phyloP scores from a whole-genome alignment of 2,888 invertebrate species.

The Amphipyra berbera region DNA sequence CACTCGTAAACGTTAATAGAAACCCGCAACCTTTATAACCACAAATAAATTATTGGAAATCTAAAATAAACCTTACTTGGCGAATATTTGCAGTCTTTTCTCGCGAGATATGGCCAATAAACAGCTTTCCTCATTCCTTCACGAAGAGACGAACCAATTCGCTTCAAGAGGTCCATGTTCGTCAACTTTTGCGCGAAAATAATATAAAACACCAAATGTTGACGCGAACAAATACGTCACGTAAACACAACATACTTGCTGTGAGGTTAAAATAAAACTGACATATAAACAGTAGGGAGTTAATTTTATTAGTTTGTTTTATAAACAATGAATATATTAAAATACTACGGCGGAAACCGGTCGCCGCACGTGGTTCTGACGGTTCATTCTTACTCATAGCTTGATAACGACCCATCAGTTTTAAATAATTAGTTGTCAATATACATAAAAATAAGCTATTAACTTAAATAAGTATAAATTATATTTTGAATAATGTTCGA shows the following conservation, averaged over 20 bases:
- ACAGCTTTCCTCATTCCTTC: slow-evolving; percentile 55
- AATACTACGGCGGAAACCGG: slow-evolving; percentile 58
- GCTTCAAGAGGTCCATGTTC: slow-evolving; percentile 60
- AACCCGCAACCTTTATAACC: too few species aligned
- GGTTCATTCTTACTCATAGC: slow-evolving; percentile 16
- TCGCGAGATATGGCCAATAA: slow-evolving; percentile 55
- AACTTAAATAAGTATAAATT: slow-evolving; percentile 15
- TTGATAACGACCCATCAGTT: slow-evolving; percentile 33
- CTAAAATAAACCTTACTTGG: slow-evolving; percentile 67
- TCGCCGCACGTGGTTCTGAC: slow-evolving; percentile 58
- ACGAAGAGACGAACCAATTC: slow-evolving; percentile 49
- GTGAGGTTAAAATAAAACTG: slow-evolving; percentile 70
- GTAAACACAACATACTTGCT: slow-evolving; percentile 73
- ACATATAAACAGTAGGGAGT: slow-evolving; percentile 58
- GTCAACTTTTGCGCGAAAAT: slow-evolving; percentile 59
- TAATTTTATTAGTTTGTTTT: slow-evolving; percentile 65
- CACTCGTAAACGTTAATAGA: not conserved
- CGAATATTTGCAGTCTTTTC: slow-evolving; percentile 58
- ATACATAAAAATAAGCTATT: slow-evolving; percentile 17
- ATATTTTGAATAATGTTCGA: slow-evolving; percentile 5
- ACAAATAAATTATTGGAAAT: not conserved
- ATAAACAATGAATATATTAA: slow-evolving; percentile 68
- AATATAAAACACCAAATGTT: slow-evolving; percentile 53
- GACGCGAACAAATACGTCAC: slow-evolving; percentile 45
- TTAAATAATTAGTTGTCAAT: slow-evolving; percentile 23